phyloP scores from a whole-genome alignment of 2,797 vertebrate species.

The Tenualosa thibaudeaui region DNA sequence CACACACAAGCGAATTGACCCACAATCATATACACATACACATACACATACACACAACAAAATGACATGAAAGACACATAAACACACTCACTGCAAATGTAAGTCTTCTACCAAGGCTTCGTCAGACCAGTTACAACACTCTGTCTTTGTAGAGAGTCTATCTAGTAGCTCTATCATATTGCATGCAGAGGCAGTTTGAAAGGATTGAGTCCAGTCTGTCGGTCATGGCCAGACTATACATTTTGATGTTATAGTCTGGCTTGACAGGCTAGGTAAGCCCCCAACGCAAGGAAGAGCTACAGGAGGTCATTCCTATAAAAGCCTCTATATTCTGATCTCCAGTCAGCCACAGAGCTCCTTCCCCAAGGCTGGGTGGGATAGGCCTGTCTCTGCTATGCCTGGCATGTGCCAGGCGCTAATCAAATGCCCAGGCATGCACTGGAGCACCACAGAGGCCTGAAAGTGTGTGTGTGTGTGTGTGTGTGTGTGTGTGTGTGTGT shows the following conservation, averaged over 20 bases:
- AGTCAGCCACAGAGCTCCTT: background rate
- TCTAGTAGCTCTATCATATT: too few species aligned
- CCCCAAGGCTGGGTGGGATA: background rate
- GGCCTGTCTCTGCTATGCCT: background rate
- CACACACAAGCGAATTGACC: background rate
- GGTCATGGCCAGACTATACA: too few species aligned
- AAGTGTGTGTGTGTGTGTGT: background rate
- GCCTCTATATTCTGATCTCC: constrained; percentile 23
- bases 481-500: constrained; percentile 21
- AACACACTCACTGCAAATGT: too few species aligned
- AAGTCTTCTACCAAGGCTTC: too few species aligned
- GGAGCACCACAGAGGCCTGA: constrained; percentile 3
- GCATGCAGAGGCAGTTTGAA: too few species aligned
- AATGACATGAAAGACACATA: too few species aligned
- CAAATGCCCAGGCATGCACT: background rate
- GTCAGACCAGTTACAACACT: too few species aligned
- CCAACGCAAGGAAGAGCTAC: too few species aligned
- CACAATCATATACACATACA: background rate
- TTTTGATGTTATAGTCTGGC: too few species aligned
- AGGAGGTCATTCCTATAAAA: constrained; percentile 24
- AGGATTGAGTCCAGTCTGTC: too few species aligned
- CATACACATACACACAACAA: background rate
- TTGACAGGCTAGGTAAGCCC: too few species aligned
- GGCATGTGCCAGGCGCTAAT: background rate
- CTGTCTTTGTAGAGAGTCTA: too few species aligned